Base-by-base conservation (phyloP, 2,113 vertebrate genomes). In the Boulengeromyrus knoepffleri region DNA sequence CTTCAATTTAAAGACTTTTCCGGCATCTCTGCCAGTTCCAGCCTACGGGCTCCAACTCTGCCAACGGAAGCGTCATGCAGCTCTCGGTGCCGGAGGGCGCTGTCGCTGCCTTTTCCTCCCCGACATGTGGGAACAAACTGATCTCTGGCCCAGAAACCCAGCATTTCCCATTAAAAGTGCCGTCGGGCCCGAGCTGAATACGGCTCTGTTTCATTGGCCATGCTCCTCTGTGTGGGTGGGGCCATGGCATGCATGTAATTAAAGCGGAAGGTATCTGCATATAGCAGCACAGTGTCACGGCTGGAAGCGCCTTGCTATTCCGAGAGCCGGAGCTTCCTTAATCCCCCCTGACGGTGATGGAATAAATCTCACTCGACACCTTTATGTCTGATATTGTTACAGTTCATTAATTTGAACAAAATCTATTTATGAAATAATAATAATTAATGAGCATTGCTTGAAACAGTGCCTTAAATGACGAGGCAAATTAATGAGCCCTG, bases 361-460 rank as follows among this genome's bases (percentile, higher is more conserved):
- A 85, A 85, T 89, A 62, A 89, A 89, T 89, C 89, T 58, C 58
- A 85, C 89, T 24, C 84, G 89, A 53, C 89, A 89, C 80, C 84
- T 89, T 89, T 85, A 89, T 52, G 36, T 85, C 77, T 89, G 89
- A 84, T 85, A 85, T 85, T 85, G 80, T 85, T 85, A 85, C 42
- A 47, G 39, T 85, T 85, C 80, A 89, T 89, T 89, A 89, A 89
- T 85, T 62, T 89, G 15, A 89, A 45, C 74, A 58, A 89, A 89
- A 85, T 89, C 77, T 42, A 89, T 89, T 89, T 89, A 56, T 47
- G 80, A 85, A 84, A 89, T 89, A 89, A 89, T 80, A 89, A 89
- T 89, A 89, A 89, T 85, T 62, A 89, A 89, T 85, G 80, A 89
- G 89, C 77, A 56, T 46, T 46, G 27, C 42, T 84, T 58, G 80